Conservation (phyloP, 1,140 invertebrate genomes). For the Lordiphosa clarofinis region DNA sequence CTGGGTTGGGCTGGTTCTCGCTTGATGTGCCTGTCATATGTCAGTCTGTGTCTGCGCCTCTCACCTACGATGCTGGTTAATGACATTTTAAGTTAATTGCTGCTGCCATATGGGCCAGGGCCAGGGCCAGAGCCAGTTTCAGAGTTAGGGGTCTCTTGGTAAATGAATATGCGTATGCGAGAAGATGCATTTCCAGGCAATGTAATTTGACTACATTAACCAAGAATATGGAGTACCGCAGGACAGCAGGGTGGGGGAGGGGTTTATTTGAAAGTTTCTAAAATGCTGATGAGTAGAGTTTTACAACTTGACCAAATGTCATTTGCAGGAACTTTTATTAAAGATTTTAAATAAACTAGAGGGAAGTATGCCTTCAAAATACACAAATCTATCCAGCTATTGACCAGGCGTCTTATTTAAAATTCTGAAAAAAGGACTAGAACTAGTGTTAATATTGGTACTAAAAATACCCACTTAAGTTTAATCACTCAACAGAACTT, state of each 20-base stretch:
- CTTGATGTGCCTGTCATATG: conserved; percentile 75
- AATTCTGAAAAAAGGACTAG: too few species aligned
- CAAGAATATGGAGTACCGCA: conserved; percentile 39
- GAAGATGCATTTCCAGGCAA: conserved; percentile 61
- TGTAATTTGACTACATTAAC: conserved; percentile 73
- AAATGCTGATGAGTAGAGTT: background rate
- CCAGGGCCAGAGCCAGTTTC: conserved; percentile 23
- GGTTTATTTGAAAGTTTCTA: background rate
- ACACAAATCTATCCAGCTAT: too few species aligned
- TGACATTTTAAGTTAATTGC: conserved; percentile 76
- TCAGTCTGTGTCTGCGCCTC: conserved; percentile 53
- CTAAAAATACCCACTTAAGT: too few species aligned
- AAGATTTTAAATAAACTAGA: too few species aligned
- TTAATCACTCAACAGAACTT: too few species aligned
- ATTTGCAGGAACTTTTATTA: too few species aligned
- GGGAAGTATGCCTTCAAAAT: too few species aligned
- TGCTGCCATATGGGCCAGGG: conserved; percentile 61
- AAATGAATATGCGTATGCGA: conserved; percentile 53
- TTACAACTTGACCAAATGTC: too few species aligned
- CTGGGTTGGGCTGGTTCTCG: conserved; percentile 26
- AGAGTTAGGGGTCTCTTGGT: conserved; percentile 32
- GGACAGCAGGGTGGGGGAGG: background rate
- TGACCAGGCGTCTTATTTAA: too few species aligned
- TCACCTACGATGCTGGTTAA: conserved; percentile 70
- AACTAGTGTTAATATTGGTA: too few species aligned